Evolutionary conservation across 2,888 invertebrate genomes (phyloP).

Genomic region (Loripinus fragilis): DNA sequence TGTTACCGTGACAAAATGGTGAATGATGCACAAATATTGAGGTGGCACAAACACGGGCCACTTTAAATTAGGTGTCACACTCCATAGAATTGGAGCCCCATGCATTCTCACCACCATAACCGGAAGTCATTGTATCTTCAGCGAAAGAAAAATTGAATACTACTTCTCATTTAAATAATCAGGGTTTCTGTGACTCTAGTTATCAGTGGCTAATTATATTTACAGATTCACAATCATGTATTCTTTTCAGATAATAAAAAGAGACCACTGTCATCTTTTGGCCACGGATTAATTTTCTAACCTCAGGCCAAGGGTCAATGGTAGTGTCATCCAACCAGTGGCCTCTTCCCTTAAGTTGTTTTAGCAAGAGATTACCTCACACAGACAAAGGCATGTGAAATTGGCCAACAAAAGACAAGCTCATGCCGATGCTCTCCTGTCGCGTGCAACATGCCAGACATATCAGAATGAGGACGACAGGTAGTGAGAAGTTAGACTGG

Average conservation of each 20-base stretch:
- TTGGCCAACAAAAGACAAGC: background rate
- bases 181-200: background rate
- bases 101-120: background rate
- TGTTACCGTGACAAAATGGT: slow-evolving; percentile 55
- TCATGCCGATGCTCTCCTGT: slow-evolving; percentile 15
- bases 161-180: slow-evolving; percentile 19
- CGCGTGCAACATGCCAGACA: slow-evolving; percentile 13
- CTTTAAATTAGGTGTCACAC: slow-evolving; percentile 20
- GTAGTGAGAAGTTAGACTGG: background rate
- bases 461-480: slow-evolving; percentile 6
- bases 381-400: slow-evolving; percentile 11
- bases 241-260: slow-evolving; percentile 27
- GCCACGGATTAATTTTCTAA: slow-evolving; percentile 22
- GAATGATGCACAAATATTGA: slow-evolving; percentile 40
- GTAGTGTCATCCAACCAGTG: slow-evolving; percentile 1
- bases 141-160: slow-evolving; percentile 14
- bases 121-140: slow-evolving; percentile 14
- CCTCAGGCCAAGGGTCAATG: slow-evolving; percentile 16
- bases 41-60: slow-evolving; percentile 26
- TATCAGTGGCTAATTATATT: slow-evolving; percentile 19
- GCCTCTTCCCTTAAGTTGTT: background rate
- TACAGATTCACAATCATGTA: slow-evolving; percentile 27
- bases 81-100: background rate
- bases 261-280: slow-evolving; percentile 14
- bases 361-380: slow-evolving; percentile 17